These are phyloP conservation scores for Brachypteracias leptosomus DNA, from an alignment of 2,113 vertebrate genomes.

Conservation along the genomic window DNA sequence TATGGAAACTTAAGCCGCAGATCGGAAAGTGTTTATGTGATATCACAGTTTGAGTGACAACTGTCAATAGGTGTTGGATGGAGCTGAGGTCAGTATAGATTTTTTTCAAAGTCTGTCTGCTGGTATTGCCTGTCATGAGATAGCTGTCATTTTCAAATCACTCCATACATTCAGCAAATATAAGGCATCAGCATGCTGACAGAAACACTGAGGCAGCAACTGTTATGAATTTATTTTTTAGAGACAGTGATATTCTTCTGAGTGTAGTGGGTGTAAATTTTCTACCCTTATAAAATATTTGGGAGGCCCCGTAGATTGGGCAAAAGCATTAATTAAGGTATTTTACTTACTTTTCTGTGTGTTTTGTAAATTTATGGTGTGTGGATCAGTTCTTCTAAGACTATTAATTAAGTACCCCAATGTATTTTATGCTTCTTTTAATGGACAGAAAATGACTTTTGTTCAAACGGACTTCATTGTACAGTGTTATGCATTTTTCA, in stretches of 20 bases:
- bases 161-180: slow-evolving; percentile 58
- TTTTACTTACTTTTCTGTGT: slow-evolving; percentile 46
- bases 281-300: not conserved
- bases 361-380: slow-evolving; percentile 64
- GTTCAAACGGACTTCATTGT: slow-evolving; percentile 70
- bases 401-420: slow-evolving; percentile 66
- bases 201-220: slow-evolving; percentile 33
- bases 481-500: slow-evolving; percentile 73
- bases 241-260: not conserved
- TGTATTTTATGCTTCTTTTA: slow-evolving; percentile 76
- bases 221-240: slow-evolving; percentile 15
- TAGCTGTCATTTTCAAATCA: slow-evolving; percentile 78
- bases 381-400: slow-evolving; percentile 47
- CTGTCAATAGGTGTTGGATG: slow-evolving; percentile 78
- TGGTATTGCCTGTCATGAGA: slow-evolving; percentile 73
- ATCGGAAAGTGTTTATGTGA: slow-evolving; percentile 84
- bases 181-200: slow-evolving; percentile 32
- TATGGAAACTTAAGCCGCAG: slow-evolving; percentile 81
- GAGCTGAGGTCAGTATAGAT: slow-evolving; percentile 81
- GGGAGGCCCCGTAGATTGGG: not conserved
- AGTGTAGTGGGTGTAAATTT: not conserved
- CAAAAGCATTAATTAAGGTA: slow-evolving; percentile 14
- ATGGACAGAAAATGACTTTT: slow-evolving; percentile 77
- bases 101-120: slow-evolving; percentile 73
- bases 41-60: slow-evolving; percentile 82